Conservation (phyloP, 2,888 invertebrate species). For the Aleiodes alternator region DNA sequence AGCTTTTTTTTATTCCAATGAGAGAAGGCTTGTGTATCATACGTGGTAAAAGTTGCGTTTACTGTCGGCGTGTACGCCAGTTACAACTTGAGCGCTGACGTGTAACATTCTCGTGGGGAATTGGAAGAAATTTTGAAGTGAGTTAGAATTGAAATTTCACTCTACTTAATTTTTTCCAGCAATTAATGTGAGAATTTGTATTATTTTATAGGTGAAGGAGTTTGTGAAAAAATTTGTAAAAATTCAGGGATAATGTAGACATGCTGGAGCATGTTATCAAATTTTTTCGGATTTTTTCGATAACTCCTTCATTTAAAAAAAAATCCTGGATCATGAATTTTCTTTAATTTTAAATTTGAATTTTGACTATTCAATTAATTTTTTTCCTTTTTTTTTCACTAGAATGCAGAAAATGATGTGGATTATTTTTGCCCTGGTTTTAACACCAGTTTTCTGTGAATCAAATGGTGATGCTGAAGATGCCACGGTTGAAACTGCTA, state of each 20-base stretch:
- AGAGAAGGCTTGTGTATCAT: background rate
- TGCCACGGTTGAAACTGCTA: slow-evolving; percentile 17
- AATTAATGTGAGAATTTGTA: background rate
- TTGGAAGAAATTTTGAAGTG: background rate
- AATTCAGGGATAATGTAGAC: too few relatives aligned
- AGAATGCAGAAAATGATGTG: slow-evolving; percentile 38
- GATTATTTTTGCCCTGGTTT: slow-evolving; percentile 31
- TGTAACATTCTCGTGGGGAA: slow-evolving; percentile 31
- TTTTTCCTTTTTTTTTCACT: background rate
- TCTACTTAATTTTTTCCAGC: background rate
- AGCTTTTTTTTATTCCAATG: background rate
- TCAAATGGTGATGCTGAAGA: slow-evolving; percentile 39
- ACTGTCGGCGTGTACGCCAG: slow-evolving; percentile 14
- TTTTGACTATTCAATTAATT: background rate
- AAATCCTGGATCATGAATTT: too few relatives aligned
- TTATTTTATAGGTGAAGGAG: too few relatives aligned
- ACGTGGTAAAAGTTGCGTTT: slow-evolving; percentile 35
- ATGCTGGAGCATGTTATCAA: too few relatives aligned
- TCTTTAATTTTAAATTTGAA: background rate
- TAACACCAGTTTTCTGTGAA: slow-evolving; percentile 16
- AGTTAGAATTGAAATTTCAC: background rate
- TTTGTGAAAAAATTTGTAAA: too few relatives aligned
- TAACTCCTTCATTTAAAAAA: too few relatives aligned
- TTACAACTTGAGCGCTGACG: slow-evolving; percentile 37
- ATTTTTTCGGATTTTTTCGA: too few relatives aligned